Evolutionary conservation across 2,888 invertebrate species (phyloP), one percentile per base, ranked within the genome.

Genomic region (Trichogramma dendrolimi): DNA sequence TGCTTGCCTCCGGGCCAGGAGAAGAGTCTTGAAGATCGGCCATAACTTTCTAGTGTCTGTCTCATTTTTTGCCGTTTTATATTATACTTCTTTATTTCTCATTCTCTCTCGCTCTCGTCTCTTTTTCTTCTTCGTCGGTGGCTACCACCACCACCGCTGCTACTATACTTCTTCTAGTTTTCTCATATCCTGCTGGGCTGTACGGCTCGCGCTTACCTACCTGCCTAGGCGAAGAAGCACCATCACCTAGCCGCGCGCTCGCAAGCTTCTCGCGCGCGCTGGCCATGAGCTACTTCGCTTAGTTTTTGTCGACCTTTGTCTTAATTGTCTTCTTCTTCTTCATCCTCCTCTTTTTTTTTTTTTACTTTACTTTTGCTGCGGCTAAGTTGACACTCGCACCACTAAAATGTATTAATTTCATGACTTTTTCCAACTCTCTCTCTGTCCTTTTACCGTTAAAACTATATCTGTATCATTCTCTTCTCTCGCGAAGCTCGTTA

Each of bases 41-140:
- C 49, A 60, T 60, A 60, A 60, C 54, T 63, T 63, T 63, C 60
- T 60, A 59, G 63, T 57, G 57, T 38, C 60, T 57, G 52, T 60
- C 54, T 56, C 62, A 59, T 63, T 63, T 46, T 56, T 63, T 52
- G 27, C 55, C 58, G 53, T 58, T 58, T 63, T 58, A 57, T 60
- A 54, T 55, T 8, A 27, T 10, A 27, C 7, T 5, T 55, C 50
- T 50, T 41, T 57, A 39, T 56, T 11, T 56, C 8, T 54, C 42
- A 41, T 41, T 46, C 14, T 42, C 50, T 50, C 51, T 56, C 41
- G n/a, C n/a, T 38, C 4, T 53, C 40, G n/a, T 48, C 4, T 40
- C 11, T 49, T 5, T 47, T 38, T 56, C 55, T 54, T 46, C 6
- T 46, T 11, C 6, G n/a, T 27, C 27, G 27, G 27, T 27, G 27